Percentiles rank a stretch among this genome's conserved stretches.
phyloP scores from a whole-genome alignment of 2,113 vertebrate species.

The Acanthochromis polyacanthus region DNA sequence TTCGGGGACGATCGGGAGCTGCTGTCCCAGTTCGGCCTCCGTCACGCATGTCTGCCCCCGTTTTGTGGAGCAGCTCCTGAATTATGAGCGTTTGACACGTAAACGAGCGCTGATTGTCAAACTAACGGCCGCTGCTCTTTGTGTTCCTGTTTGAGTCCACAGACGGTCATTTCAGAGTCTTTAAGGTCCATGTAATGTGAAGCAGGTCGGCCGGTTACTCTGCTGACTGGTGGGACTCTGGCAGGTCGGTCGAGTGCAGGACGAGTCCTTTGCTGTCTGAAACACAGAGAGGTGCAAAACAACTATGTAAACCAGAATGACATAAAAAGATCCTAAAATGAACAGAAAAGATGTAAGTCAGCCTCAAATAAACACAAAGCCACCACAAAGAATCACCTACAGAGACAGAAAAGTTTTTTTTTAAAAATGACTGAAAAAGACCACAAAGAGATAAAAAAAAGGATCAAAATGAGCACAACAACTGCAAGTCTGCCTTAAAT shows the following conservation, averaged over 20 bases:
- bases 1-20: constrained; percentile 10
- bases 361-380: too few species aligned
- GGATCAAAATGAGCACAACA: neutral
- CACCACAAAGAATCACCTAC: too few species aligned
- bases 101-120: neutral
- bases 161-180: neutral
- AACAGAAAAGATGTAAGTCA: too few species aligned
- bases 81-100: constrained; percentile 1
- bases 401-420: neutral
- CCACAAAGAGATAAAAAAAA: too few species aligned
- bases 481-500: too few species aligned
- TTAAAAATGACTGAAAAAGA: neutral
- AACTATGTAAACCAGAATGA: neutral
- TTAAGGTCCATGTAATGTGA: too few species aligned
- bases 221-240: too few species aligned
- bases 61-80: constrained; percentile 28
- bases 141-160: neutral
- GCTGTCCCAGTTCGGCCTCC: constrained; percentile 53
- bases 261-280: too few species aligned
- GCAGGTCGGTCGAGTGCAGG: too few species aligned
- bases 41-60: constrained; percentile 11
- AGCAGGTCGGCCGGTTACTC: too few species aligned
- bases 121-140: neutral
- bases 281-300: neutral
- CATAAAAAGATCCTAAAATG: neutral